Conservation (phyloP, 1,140 invertebrate genomes). For the Drosophila neocordata region DNA sequence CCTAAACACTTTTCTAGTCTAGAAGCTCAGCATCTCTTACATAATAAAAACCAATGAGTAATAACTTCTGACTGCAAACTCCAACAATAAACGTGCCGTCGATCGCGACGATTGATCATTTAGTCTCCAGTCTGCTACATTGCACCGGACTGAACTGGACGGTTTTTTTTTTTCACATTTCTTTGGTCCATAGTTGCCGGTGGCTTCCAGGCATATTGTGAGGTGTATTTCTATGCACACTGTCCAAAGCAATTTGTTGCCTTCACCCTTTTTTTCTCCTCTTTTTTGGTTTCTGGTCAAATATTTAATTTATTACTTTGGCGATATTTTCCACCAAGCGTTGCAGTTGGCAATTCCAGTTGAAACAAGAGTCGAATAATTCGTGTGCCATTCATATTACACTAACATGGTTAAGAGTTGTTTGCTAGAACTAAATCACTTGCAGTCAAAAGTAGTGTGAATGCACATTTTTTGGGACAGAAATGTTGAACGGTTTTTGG, state of each 20-base stretch:
- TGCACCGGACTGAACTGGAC: conserved; percentile 20
- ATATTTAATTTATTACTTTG: conserved; percentile 81
- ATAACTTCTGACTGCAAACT: conserved; percentile 47
- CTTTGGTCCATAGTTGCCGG: conserved; percentile 4
- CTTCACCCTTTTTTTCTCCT: conserved; percentile 44
- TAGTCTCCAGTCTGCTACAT: conserved; percentile 44
- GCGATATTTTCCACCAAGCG: conserved; percentile 60
- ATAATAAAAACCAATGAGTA: conserved; percentile 67
- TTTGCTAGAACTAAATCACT: background rate
- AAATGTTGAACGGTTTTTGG: too few species aligned
- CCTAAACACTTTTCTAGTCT: conserved; percentile 23
- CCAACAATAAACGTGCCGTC: conserved; percentile 57
- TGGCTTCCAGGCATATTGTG: conserved; percentile 56
- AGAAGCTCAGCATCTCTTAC: conserved; percentile 41
- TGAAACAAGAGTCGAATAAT: conserved; percentile 8
- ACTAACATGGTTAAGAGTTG: conserved; percentile 13
- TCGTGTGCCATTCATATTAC: conserved; percentile 47
- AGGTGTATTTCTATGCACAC: conserved; percentile 53
- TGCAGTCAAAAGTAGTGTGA: background rate
- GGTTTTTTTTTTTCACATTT: conserved; percentile 49
- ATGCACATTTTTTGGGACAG: background rate
- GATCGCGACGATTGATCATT: conserved; percentile 79
- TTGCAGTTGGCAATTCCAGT: conserved; percentile 22
- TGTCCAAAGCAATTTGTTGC: conserved; percentile 51
- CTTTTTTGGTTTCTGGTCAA: conserved; percentile 41